phyloP scores from a whole-genome alignment of 2,797 vertebrate species.

The Brachyrhaphis roseni region DNA sequence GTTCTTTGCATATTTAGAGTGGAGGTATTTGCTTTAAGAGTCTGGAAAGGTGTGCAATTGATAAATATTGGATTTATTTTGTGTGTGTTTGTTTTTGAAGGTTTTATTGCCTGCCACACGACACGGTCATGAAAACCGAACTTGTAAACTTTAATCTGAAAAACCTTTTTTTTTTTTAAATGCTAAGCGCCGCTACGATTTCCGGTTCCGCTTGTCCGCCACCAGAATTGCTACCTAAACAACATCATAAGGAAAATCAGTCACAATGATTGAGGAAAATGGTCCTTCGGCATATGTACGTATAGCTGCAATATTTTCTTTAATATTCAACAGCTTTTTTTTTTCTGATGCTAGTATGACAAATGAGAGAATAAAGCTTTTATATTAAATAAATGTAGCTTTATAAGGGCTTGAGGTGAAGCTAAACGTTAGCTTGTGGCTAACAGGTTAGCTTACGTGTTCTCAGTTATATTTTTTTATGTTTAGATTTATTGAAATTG shows the following conservation, averaged over 20 bases:
- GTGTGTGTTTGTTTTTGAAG: background rate
- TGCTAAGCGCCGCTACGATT: background rate
- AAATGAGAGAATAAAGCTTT: fast-evolving
- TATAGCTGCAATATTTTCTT: background rate
- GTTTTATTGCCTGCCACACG: background rate
- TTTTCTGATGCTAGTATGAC: fast-evolving
- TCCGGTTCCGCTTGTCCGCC: constrained; percentile 67
- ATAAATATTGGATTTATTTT: background rate
- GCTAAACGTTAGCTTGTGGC: constrained; percentile 12
- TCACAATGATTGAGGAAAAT: constrained; percentile 79
- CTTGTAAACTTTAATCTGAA: background rate
- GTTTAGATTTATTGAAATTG: background rate
- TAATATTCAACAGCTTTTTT: fast-evolving
- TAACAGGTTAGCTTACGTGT: constrained; percentile 34
- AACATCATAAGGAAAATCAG: constrained; percentile 54
- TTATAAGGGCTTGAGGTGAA: background rate
- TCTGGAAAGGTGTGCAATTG: background rate
- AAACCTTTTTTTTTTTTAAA: background rate
- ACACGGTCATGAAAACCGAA: background rate
- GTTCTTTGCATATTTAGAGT: background rate
- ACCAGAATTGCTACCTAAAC: constrained; percentile 48
- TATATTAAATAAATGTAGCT: too few species aligned
- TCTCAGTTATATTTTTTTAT: background rate
- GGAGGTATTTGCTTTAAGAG: background rate
- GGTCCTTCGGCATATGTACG: constrained; percentile 75